Percentiles rank a stretch among this genome's conserved stretches.
phyloP scores from a whole-genome alignment of 2,797 vertebrate species.

The Schizothorax lantsangensis region DNA sequence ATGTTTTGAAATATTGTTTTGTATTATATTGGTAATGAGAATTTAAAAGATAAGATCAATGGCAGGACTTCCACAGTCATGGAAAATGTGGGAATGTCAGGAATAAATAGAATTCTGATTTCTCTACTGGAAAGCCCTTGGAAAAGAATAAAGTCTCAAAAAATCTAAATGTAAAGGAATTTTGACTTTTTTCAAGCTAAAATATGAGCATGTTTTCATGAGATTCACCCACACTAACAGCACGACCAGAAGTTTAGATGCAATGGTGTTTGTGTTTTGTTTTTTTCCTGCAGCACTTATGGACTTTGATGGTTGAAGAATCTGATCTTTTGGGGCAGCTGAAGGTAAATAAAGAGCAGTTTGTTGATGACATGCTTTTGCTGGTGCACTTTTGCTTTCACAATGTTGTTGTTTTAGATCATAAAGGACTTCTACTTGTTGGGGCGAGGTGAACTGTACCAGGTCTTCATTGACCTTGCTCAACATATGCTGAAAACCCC shows the following conservation, averaged over 20 bases:
- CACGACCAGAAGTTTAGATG: not conserved
- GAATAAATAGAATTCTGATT: not conserved
- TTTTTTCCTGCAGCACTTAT: constrained; percentile 86
- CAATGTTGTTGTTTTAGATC: constrained; percentile 78
- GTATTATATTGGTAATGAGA: not conserved
- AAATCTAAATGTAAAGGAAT: not conserved
- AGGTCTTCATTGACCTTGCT: constrained; percentile 96
- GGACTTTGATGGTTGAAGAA: constrained; percentile 98
- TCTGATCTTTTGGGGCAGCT: constrained; percentile 93
- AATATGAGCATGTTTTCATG: not conserved
- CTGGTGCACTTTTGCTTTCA: not conserved
- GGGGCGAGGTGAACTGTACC: constrained; percentile 96
- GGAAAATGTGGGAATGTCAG: not conserved
- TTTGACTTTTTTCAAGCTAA: not conserved
- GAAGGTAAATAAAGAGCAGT: constrained; percentile 80
- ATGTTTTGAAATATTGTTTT: too few species aligned
- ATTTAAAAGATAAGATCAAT: not conserved
- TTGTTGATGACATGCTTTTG: not conserved
- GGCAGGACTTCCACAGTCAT: not conserved
- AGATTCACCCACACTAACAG: not conserved
- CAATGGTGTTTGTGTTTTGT: not conserved
- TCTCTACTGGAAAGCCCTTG: not conserved
- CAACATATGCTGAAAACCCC: constrained; percentile 98
- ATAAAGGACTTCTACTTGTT: constrained; percentile 98
- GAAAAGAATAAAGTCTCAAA: not conserved